phyloP scores from a whole-genome alignment of 2,888 invertebrate species.

The Agrilus mali region DNA sequence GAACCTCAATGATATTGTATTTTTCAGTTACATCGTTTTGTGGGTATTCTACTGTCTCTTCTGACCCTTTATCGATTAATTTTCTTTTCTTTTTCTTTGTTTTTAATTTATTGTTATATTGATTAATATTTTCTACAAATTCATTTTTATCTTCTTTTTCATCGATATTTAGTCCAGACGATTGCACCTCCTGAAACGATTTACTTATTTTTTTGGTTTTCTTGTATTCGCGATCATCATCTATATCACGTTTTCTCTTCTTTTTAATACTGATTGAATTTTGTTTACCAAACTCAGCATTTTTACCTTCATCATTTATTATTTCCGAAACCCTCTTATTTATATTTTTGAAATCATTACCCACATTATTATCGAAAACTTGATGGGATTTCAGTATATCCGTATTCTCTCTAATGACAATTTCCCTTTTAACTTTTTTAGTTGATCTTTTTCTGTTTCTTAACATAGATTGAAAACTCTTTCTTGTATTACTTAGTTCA shows the following conservation, averaged over 20 bases:
- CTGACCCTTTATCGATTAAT: too few species aligned
- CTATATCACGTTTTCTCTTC: conserved; percentile 8
- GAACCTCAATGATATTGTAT: too few species aligned
- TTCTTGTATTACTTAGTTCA: not conserved
- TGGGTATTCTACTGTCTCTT: too few species aligned
- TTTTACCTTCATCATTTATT: not conserved
- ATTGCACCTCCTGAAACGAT: conserved; percentile 12
- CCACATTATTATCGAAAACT: too few species aligned
- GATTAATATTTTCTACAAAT: too few species aligned
- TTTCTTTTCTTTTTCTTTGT: too few species aligned
- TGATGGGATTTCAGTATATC: too few species aligned
- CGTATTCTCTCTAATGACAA: not conserved
- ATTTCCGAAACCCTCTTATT: too few species aligned
- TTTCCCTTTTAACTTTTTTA: not conserved
- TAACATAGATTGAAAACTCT: not conserved
- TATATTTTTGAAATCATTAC: too few species aligned
- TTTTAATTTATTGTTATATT: too few species aligned
- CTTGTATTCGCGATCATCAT: not conserved
- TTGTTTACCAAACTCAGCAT: not conserved
- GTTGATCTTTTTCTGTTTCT: not conserved
- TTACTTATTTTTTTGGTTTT: conserved; percentile 5
- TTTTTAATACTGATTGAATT: conserved; percentile 1
- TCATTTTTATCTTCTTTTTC: not conserved
- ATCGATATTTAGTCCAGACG: conserved; percentile 2
- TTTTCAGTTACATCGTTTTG: too few species aligned